Evolutionary conservation across 2,113 vertebrate genomes (phyloP).

Genomic region (Lophotis ruficrista): DNA sequence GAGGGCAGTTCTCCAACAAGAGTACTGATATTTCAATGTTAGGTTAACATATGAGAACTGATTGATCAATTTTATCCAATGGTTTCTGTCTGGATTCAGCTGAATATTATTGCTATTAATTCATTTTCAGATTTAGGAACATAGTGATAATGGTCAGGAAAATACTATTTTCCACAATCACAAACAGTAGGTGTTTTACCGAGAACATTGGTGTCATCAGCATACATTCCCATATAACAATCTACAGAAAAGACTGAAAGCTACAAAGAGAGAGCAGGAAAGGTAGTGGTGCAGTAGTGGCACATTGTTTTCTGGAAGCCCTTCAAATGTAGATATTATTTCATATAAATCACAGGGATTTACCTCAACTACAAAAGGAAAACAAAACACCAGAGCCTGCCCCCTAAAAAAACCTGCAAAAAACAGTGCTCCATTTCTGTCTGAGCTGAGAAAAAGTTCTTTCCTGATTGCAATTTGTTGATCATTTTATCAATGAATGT

Average conservation of each 20-base stretch:
- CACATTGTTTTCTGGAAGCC: neutral
- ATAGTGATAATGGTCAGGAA: neutral
- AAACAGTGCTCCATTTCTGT: rapidly evolving
- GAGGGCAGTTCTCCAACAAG: neutral
- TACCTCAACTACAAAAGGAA: neutral
- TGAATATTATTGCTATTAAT: neutral
- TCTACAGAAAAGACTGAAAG: neutral
- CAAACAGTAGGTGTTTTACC: neutral
- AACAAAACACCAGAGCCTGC: neutral
- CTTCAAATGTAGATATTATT: neutral
- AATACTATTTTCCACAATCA: neutral
- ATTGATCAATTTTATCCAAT: neutral
- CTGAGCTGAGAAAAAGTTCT: neutral
- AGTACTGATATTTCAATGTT: neutral
- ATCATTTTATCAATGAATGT: neutral
- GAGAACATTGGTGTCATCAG: neutral
- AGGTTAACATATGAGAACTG: neutral
- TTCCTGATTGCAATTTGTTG: neutral
- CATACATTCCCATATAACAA: rapidly evolving
- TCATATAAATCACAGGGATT: neutral
- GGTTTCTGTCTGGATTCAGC: neutral
- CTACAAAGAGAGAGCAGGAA: neutral
- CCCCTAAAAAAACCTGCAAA: neutral
- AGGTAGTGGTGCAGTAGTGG: rapidly evolving
- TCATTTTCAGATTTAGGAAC: neutral